Evolutionary conservation across 2,113 vertebrate species (phyloP).

Genomic region (Prionailurus viverrinus): DNA sequence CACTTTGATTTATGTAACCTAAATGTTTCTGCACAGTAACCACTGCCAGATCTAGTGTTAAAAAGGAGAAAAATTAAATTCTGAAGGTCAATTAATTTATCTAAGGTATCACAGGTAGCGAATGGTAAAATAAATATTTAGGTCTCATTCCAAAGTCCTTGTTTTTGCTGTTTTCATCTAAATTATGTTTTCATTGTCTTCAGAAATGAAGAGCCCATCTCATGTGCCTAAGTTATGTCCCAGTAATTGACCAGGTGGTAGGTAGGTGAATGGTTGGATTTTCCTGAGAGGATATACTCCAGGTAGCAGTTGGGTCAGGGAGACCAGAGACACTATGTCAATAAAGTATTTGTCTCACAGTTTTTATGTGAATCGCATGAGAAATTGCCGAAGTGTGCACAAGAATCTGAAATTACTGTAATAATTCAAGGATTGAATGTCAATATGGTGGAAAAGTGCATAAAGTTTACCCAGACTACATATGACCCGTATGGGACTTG

Average conservation of each 20-base stretch:
- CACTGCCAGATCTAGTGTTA: neutral
- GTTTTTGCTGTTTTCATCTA: neutral
- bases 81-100: neutral
- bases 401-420: neutral
- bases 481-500: neutral
- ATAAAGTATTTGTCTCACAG: neutral
- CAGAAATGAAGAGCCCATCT: neutral
- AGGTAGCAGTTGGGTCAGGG: neutral
- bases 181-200: constrained; percentile 4
- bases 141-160: neutral
- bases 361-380: neutral
- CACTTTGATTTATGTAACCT: neutral
- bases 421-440: neutral
- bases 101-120: neutral
- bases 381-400: neutral
- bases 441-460: neutral
- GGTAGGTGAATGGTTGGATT: neutral
- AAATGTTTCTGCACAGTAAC: neutral
- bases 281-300: neutral
- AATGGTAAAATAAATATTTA: neutral
- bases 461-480: neutral
- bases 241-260: neutral
- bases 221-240: neutral
- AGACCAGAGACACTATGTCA: neutral
- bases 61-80: constrained; percentile 9